These are phyloP conservation scores for Champsocephalus esox DNA, from an alignment of 2,797 vertebrate species.

Conservation along the genomic window DNA sequence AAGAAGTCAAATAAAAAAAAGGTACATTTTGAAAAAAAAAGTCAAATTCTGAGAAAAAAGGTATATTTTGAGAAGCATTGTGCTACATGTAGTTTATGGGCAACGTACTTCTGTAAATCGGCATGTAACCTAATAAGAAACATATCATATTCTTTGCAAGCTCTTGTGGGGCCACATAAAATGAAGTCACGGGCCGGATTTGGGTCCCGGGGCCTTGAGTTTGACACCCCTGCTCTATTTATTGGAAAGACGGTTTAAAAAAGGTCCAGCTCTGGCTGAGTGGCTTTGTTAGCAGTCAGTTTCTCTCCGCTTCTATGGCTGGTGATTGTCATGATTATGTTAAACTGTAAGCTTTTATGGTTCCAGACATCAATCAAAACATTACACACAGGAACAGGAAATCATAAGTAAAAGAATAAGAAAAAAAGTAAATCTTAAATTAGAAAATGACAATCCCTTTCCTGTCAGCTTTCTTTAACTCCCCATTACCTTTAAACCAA, in stretches of 20 bases:
- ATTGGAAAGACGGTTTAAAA: constrained; percentile 44
- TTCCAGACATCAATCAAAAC: constrained; percentile 7
- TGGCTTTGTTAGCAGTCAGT: background rate
- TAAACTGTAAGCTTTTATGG: constrained; percentile 25
- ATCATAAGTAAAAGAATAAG: background rate
- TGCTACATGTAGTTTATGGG: no score
- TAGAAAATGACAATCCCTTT: constrained; percentile 7
- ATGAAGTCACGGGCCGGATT: no score
- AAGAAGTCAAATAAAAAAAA: no score
- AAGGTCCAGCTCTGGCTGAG: background rate
- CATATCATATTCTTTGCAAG: no score
- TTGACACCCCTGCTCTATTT: constrained; percentile 28
- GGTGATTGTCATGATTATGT: constrained; percentile 31
- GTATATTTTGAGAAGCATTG: no score
- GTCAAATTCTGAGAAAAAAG: no score
- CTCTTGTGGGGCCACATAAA: no score
- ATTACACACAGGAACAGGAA: constrained; percentile 1
- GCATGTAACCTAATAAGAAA: no score
- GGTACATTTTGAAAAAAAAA: no score
- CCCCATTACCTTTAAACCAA: constrained; percentile 1
- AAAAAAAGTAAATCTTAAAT: background rate
- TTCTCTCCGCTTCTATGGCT: constrained; percentile 2
- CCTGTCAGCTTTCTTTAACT: background rate
- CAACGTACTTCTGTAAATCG: no score
- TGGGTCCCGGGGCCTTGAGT: no score